Base-by-base conservation (phyloP, 1,140 invertebrate species). In the Steinernema feltiae region DNA sequence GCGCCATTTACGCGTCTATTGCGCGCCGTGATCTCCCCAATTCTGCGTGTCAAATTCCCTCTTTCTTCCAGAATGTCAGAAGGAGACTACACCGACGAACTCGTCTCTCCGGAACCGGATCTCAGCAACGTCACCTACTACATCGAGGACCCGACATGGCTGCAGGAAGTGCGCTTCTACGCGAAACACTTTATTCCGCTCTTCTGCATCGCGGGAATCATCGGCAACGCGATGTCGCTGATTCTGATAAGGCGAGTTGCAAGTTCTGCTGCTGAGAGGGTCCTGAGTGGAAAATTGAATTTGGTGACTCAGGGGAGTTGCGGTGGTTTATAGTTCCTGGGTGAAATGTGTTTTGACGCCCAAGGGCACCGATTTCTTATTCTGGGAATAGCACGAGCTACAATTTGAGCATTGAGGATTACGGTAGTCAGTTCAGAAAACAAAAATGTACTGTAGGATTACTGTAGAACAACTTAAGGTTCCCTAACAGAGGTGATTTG, bases 191-290 rank as follows among this genome's bases (percentile, higher is more conserved):
- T 84, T 53, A 82, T 82, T 18, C 81, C 81, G 31, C 79, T 84
- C n/a, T 82, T 82, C 73, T 82, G 81, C 70, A 31, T 78, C 7
- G 83, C 84, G 2, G 81, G 81, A 32, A 82, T 82, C 53, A 24
- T 82, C 2, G 81, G 81, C 15, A 82, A 82, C 63, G 85, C 81
- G 46, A 82, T 82, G 81, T 83, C 81, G 18, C 48, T 82, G 7
- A 69, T 82, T 12, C 35, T 82, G 24, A 31, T 32, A 17, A 48
- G 30, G 71, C 17, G 30, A 46, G 46, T 24, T 76, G 12, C 1
- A 31, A n/a, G 12, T 21, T 41, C 31, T 29, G 2, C 7, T 74
- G 24, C 2, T 29, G 48, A 78, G 15, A 7, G 76, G 21, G 30
- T 30, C 48, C 15, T 76, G 32, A 69, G 24, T 77, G 0, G 75